Base-by-base conservation (phyloP, 2,113 vertebrate genomes). In the Pelvicachromis taeniatus region DNA sequence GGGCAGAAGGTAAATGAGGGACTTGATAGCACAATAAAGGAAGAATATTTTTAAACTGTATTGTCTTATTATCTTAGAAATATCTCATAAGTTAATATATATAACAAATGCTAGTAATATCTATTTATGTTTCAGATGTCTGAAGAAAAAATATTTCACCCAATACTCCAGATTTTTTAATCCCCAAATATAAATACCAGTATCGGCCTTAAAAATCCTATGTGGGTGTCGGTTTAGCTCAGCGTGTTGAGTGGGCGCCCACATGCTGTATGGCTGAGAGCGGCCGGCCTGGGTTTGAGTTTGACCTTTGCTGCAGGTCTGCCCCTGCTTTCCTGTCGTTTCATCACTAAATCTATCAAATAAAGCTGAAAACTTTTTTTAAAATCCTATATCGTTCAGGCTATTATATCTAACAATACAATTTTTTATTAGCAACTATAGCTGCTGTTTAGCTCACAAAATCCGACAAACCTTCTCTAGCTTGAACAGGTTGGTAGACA, bases 401-500 rank as follows among this genome's bases (percentile, higher is more conserved):
- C 40, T 73, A 50, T 19, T 75, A 75, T 12, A 50, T 31, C 16
- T 75, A 75, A 31, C 23, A 50, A 50, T 50, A 50, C 9, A 48
- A 8, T 7, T 19, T 19, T 73, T 11, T 75, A 48, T 75, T 31
- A 75, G 45, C 16, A 48, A 50, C 42, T 75, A 2, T 0, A 75
- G 31, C 42, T 12, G 23, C 10, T 75, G 9, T 31, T 75, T 50
- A 50, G 16, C 70, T 29, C 45, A 52, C 45, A 75, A 33, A 50
- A 52, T 52, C 26, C 26, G 33, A 89, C 87, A 19, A 86, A 96
- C 94, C 94, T 94, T 95, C 75, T 96, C 95, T 10, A 95, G 91
- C 65, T 92, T 95, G 82, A 95, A 90, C 73, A 95, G 88, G 88
- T 95, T 95, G 82, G 93, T 87, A 1, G 93, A 94, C 31, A 96